These are phyloP conservation scores for Cyphomyrmex costatus DNA, from an alignment of 1,140 invertebrate species.

Conservation along the genomic window DNA sequence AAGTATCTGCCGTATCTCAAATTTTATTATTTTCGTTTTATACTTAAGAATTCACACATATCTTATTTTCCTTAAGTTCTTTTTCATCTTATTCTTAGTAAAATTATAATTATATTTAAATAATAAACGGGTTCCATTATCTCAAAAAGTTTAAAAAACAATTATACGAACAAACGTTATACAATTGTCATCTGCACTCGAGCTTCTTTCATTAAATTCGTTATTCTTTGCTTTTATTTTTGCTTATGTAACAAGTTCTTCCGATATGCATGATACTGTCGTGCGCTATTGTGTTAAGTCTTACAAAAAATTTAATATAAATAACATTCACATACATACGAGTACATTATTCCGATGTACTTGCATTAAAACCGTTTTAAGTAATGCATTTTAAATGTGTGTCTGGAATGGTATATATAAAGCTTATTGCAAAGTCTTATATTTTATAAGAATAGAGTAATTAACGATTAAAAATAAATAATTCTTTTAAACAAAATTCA, in stretches of 20 bases:
- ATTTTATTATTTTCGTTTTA: not conserved
- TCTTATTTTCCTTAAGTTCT: not conserved
- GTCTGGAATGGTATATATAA: not conserved
- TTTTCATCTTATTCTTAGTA: not conserved
- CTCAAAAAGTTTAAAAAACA: not conserved
- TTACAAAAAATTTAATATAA: not conserved
- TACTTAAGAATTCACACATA: not conserved
- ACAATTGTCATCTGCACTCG: not conserved
- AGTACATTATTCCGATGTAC: not conserved
- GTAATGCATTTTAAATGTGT: not conserved
- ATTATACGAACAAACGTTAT: not conserved
- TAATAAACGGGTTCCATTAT: not conserved
- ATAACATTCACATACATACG: not conserved
- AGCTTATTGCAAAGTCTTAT: not conserved
- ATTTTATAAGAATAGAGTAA: not conserved
- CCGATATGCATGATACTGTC: not conserved
- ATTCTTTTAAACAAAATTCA: not conserved
- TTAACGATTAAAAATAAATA: slow-evolving; percentile 12
- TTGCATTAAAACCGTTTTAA: not conserved
- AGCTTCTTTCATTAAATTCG: slow-evolving; percentile 3
- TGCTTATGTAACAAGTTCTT: slow-evolving; percentile 4
- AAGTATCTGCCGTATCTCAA: not conserved
- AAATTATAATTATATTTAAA: not conserved
- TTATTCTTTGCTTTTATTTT: not conserved
- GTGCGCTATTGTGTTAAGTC: not conserved